phyloP scores from a whole-genome alignment of 53 echinoderm and acorn worm species.

The Henricia sp. region DNA sequence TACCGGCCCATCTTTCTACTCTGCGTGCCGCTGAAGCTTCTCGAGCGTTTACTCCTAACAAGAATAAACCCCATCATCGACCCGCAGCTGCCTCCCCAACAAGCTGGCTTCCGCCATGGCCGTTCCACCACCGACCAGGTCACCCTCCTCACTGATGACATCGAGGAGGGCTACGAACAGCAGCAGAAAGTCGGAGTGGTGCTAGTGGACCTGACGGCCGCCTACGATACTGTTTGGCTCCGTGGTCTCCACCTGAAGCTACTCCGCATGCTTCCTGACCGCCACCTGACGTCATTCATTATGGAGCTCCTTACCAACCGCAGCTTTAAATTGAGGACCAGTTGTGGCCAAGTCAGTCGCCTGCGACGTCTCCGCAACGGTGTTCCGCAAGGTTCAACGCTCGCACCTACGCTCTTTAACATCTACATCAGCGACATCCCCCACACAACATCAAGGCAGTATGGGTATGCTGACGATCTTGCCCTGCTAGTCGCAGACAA shows the following conservation, averaged over 20 bases:
- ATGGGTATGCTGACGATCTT: slow-evolving; percentile 55
- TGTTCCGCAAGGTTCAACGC: not conserved
- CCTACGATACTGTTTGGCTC: slow-evolving; percentile 41
- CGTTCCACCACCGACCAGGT: slow-evolving; percentile 50
- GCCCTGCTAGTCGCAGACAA: slow-evolving; percentile 10
- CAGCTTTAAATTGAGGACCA: slow-evolving; percentile 46
- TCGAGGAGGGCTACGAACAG: slow-evolving; percentile 20
- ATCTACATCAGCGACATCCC: not conserved
- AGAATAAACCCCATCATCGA: slow-evolving; percentile 53
- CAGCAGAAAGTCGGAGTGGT: slow-evolving; percentile 13
- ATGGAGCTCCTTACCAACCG: not conserved
- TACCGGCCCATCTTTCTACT: slow-evolving; percentile 62
- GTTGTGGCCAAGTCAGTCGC: slow-evolving; percentile 46
- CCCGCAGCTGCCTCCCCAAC: slow-evolving; percentile 62
- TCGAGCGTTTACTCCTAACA: slow-evolving; percentile 32
- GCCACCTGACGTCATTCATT: not conserved
- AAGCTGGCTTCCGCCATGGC: slow-evolving; percentile 67
- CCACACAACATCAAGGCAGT: slow-evolving; percentile 10
- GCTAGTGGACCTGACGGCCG: slow-evolving; percentile 18
- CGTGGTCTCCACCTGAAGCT: slow-evolving; percentile 19
- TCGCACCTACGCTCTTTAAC: not conserved
- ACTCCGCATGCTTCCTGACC: not conserved
- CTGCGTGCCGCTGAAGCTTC: slow-evolving; percentile 60
- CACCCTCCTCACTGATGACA: slow-evolving; percentile 52
- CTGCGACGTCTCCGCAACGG: slow-evolving; percentile 41